A percentile compares a stretch with the other conserved stretches of the same genome.
Conservation (phyloP, 2,888 invertebrate species). For the Catocala sponsa region DNA sequence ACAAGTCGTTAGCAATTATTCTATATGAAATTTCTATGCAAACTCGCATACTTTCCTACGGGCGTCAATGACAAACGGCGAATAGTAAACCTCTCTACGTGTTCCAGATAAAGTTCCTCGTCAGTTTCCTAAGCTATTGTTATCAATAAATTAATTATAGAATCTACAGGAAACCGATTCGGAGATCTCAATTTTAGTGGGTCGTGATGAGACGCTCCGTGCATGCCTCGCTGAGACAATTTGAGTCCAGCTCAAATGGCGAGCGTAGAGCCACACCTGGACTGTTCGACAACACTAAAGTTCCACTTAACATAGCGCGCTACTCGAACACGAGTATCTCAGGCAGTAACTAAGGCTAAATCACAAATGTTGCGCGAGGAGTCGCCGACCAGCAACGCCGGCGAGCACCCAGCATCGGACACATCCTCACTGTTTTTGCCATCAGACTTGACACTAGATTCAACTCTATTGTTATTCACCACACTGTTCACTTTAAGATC, state of each 20-base stretch:
- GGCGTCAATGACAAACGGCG: slow-evolving; percentile 67
- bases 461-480: slow-evolving; percentile 75
- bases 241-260: slow-evolving; percentile 87
- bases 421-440: slow-evolving; percentile 76
- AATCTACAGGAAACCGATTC: slow-evolving; percentile 88
- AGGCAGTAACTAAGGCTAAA: slow-evolving; percentile 87
- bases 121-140: slow-evolving; percentile 84
- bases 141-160: slow-evolving; percentile 87
- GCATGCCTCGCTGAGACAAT: slow-evolving; percentile 82
- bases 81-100: slow-evolving; percentile 62
- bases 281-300: slow-evolving; percentile 71
- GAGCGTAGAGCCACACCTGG: slow-evolving; percentile 77
- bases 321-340: slow-evolving; percentile 76
- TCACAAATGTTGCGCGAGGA: slow-evolving; percentile 83
- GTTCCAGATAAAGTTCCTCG: slow-evolving; percentile 82
- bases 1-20: slow-evolving; percentile 30
- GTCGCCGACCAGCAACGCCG: slow-evolving; percentile 68
- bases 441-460: slow-evolving; percentile 71
- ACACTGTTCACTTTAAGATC: slow-evolving; percentile 81
- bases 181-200: slow-evolving; percentile 84
- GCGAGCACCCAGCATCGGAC: slow-evolving; percentile 74
- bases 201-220: slow-evolving; percentile 80
- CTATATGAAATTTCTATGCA: slow-evolving; percentile 25
- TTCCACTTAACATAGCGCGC: slow-evolving; percentile 65
- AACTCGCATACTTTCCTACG: slow-evolving; percentile 26